phyloP scores from a whole-genome alignment of 2,888 invertebrate genomes.

The Dicycla oo region DNA sequence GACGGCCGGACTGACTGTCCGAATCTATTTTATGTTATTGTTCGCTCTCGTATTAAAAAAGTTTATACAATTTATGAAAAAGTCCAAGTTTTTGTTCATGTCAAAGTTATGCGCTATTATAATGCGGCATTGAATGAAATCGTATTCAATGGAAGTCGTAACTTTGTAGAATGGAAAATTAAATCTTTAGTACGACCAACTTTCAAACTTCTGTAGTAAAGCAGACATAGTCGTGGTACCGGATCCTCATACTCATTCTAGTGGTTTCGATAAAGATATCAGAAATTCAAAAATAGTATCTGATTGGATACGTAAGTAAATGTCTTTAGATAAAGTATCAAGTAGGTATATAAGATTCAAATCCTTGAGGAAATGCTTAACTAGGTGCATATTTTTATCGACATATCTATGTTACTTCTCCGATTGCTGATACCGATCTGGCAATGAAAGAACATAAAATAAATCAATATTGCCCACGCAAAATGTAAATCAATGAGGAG shows the following conservation, averaged over 20 bases:
- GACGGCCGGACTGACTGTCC: conserved; percentile 65
- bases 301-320: background rate
- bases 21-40: conserved; percentile 75
- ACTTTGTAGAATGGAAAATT: conserved; percentile 55
- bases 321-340: conserved; percentile 26
- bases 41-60: conserved; percentile 68
- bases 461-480: conserved; percentile 42
- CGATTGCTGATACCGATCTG: conserved; percentile 40
- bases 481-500: conserved; percentile 27
- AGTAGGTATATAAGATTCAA: conserved; percentile 20
- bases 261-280: background rate
- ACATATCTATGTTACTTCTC: conserved; percentile 24
- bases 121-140: conserved; percentile 54
- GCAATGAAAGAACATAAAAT: conserved; percentile 30
- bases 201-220: conserved; percentile 39
- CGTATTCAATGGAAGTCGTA: conserved; percentile 56
- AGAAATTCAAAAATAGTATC: background rate
- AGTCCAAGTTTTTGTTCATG: conserved; percentile 58
- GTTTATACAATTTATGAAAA: conserved; percentile 64
- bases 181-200: conserved; percentile 40
- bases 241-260: background rate
- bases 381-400: conserved; percentile 43
- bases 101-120: conserved; percentile 62
- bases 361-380: conserved; percentile 40
- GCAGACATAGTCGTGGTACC: conserved; percentile 10